These are phyloP conservation scores for Cydia strobilella DNA, from an alignment of 1,140 invertebrate genomes.

Conservation along the genomic window DNA sequence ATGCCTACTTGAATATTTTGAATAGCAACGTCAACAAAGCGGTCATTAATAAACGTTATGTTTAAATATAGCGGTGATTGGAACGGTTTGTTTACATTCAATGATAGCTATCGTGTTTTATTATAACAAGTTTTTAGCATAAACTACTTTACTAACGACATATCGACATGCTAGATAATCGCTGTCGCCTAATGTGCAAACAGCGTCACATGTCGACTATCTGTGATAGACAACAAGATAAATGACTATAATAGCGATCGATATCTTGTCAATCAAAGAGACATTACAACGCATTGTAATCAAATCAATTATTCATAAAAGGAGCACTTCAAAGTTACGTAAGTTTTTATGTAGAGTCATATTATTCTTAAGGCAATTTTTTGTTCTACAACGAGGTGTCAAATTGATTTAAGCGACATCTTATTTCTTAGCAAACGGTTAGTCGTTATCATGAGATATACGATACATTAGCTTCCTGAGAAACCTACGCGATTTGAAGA, in stretches of 20 bases:
- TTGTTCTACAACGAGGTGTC: conserved; percentile 5
- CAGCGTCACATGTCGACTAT: conserved; percentile 37
- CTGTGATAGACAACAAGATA: conserved; percentile 48
- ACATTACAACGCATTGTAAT: conserved; percentile 46
- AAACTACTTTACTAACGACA: conserved; percentile 10
- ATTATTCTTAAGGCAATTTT: not conserved
- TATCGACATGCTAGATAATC: conserved; percentile 5
- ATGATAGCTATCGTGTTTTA: conserved; percentile 3
- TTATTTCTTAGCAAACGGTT: conserved; percentile 1
- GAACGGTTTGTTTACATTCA: conserved; percentile 12
- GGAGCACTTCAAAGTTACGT: conserved; percentile 32
- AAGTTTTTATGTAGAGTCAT: not conserved
- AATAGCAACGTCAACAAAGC: conserved; percentile 10
- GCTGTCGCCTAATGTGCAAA: conserved; percentile 37
- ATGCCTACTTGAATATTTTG: not conserved
- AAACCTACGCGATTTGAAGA: conserved; percentile 1
- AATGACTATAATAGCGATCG: conserved; percentile 45
- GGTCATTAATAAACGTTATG: not conserved
- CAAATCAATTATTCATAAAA: conserved; percentile 42
- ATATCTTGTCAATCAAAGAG: conserved; percentile 47
- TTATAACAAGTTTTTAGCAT: not conserved
- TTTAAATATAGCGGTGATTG: not conserved
- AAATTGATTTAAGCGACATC: not conserved
- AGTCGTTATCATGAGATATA: not conserved
- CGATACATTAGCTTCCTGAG: conserved; percentile 11